phyloP scores from a whole-genome alignment of 1,140 invertebrate species.

The Lysiphlebus fabarum region DNA sequence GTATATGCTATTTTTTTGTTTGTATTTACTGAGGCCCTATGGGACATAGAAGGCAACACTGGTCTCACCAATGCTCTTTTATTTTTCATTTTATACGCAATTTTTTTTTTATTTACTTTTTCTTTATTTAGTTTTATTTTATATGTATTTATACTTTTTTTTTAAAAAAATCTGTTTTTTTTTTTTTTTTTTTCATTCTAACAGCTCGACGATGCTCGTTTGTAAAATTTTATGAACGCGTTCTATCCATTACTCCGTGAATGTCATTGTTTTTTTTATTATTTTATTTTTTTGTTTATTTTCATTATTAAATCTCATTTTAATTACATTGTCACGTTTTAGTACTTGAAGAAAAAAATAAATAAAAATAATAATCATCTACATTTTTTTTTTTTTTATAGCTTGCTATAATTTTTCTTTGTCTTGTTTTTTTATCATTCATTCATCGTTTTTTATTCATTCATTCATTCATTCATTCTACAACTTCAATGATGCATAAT shows the following conservation, averaged over 20 bases:
- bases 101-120: constrained; percentile 19
- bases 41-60: constrained; percentile 20
- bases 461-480: too few species aligned
- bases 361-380: background rate
- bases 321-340: constrained; percentile 21
- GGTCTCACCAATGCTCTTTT: constrained; percentile 21
- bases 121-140: constrained; percentile 28
- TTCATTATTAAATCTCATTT: constrained; percentile 22
- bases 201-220: constrained; percentile 44
- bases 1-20: constrained; percentile 45
- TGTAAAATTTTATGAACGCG: constrained; percentile 50
- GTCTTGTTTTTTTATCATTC: background rate
- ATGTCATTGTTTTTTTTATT: constrained; percentile 22
- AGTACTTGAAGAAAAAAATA: background rate
- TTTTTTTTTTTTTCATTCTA: too few species aligned
- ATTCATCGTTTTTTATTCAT: too few species aligned
- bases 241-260: constrained; percentile 41
- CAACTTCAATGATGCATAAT: too few species aligned
- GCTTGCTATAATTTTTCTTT: background rate
- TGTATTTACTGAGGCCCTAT: constrained; percentile 35
- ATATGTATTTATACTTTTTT: constrained; percentile 27
- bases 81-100: constrained; percentile 23
- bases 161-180: constrained; percentile 25
- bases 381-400: background rate
- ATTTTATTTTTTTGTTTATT: too few species aligned